Base-by-base conservation (phyloP, 2,888 invertebrate species). In the Esperia sulphurella region DNA sequence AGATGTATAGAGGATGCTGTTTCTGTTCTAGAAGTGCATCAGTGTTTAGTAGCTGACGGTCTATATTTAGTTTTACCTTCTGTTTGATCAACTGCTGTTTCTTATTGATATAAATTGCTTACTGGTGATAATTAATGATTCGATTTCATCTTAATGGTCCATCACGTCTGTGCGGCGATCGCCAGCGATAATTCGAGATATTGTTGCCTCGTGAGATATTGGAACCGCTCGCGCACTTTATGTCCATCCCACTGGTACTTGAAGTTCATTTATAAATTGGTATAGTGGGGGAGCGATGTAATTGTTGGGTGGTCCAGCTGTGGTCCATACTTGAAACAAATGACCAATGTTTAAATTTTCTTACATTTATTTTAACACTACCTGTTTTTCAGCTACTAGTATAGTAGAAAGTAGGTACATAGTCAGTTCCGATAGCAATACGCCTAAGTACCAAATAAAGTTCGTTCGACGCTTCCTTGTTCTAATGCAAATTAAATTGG, bases 181-280 rank as follows among this genome's bases (percentile, higher is more conserved):
- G 50, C 43, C 14, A 45, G 43, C 38, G 46, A 52, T 42, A 50
- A 51, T 53, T 50, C 45, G 48, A 53, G 50, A 53, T 50, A 49
- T 49, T 50, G 48, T 50, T 46, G 46, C 48, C 46, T 31, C 38
- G 49, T 48, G 51, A 46, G 48, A 53, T 52, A 58, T 54, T 49
- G 41, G 52, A 45, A 47, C 41, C 38, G 39, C 43, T 44, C 28
- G 43, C 44, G 45, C 52, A 45, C 13, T 52, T 48, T 56, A 56
- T 49, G 53, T 46, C 43, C 37, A 39, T 45, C 46, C 49, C 38
- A 48, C 47, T 48, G 50, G 41, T 46, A 44, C 50, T 45, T 47
- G 48, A 42, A 40, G 49, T 43, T 44, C 45, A 50, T 41, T 49
- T 45, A 50, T 37, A 49, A 51, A 49, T 51, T 50, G 47, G 41